Evolutionary conservation across 2,797 vertebrate genomes (phyloP).

Genomic region (Dendrocincla fuliginosa): DNA sequence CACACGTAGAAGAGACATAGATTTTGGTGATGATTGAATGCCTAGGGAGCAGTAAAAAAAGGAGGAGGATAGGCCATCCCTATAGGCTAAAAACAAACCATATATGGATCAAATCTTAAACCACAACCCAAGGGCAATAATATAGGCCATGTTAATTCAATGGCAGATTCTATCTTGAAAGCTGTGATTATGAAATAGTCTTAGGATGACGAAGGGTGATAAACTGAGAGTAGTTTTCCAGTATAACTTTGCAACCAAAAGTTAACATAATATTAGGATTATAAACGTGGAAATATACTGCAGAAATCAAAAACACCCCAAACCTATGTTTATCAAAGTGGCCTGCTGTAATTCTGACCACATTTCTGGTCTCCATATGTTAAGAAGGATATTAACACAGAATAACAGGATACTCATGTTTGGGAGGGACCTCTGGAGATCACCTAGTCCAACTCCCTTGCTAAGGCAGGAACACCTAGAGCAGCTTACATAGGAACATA

Average conservation of each 20-base stretch:
- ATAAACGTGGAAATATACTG: neutral
- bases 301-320: neutral
- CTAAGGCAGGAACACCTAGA: neutral
- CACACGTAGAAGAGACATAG: neutral
- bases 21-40: neutral
- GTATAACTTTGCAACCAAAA: neutral
- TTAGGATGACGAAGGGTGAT: neutral
- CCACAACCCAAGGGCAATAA: neutral
- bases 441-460: neutral
- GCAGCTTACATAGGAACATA: neutral
- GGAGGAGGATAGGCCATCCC: neutral
- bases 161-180: neutral
- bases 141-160: neutral
- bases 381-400: neutral
- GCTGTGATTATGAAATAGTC: neutral
- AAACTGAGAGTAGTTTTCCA: neutral
- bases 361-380: neutral
- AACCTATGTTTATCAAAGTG: neutral
- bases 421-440: neutral
- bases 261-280: neutral
- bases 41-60: neutral
- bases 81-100: neutral
- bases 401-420: neutral
- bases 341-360: neutral
- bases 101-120: neutral